Evolutionary conservation across 2,113 vertebrate species (phyloP).

Genomic region (Charina bottae): DNA sequence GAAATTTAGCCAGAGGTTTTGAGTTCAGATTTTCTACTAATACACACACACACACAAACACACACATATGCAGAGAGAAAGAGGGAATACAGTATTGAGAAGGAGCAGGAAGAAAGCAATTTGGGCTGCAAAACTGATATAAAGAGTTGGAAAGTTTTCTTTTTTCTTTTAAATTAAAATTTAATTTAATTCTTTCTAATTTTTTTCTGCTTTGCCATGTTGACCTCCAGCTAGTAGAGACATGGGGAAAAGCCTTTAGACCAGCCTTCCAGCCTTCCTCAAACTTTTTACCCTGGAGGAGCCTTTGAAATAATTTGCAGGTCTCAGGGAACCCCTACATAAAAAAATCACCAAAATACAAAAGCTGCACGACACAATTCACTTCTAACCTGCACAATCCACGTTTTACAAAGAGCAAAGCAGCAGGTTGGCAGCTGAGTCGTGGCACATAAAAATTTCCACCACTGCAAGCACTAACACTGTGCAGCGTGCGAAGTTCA

Average conservation of each 20-base stretch:
- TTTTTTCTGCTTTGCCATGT: not conserved
- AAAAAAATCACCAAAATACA: not conserved
- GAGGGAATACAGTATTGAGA: not conserved
- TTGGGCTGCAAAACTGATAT: not conserved
- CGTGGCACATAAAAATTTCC: not conserved
- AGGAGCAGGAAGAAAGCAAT: not conserved
- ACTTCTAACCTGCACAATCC: not conserved
- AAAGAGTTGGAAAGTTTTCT: not conserved
- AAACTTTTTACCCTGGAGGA: not conserved
- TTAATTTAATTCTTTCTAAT: not conserved
- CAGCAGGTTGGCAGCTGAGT: not conserved
- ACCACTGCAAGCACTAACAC: not conserved
- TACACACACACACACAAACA: not conserved
- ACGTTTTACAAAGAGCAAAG: not conserved
- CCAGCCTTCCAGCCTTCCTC: not conserved
- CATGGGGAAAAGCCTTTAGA: not conserved
- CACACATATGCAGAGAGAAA: not conserved
- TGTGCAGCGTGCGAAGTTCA: not conserved
- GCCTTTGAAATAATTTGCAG: not conserved
- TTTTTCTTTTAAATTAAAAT: not conserved
- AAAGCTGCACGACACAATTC: not conserved
- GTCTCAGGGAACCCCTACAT: not conserved
- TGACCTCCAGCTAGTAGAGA: not conserved
- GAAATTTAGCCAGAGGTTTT: no score
- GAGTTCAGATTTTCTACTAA: no score